Evolutionary conservation across 2,113 vertebrate species (phyloP).

Genomic region (Callithrix jacchus): DNA sequence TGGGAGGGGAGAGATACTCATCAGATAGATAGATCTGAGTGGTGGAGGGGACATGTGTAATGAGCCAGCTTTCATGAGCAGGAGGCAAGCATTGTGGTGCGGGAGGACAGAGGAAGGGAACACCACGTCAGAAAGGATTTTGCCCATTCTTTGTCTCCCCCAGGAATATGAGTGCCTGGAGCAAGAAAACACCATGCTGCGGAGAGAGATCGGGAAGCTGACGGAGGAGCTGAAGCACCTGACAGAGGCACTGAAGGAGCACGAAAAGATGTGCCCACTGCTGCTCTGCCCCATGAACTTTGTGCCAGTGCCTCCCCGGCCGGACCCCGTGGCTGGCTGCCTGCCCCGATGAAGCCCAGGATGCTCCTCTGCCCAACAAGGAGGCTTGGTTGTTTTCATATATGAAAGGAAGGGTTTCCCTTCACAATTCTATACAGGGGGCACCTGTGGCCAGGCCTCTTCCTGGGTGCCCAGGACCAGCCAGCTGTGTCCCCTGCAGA

Average conservation of each 20-base stretch:
- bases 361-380: not conserved
- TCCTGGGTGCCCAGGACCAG: not conserved
- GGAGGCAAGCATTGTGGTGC: accelerated
- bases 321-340: conserved; percentile 80
- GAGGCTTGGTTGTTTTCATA: not conserved
- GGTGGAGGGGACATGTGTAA: accelerated
- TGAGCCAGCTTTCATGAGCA: not conserved
- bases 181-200: conserved; percentile 91
- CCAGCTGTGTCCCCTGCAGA: not conserved
- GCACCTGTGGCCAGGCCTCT: not conserved
- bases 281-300: conserved; percentile 89
- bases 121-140: accelerated
- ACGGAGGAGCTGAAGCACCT: conserved; percentile 92
- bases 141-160: not conserved
- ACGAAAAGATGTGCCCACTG: conserved; percentile 91
- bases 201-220: conserved; percentile 92
- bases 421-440: not conserved
- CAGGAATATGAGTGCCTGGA: conserved; percentile 94
- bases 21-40: not conserved
- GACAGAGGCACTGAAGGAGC: conserved; percentile 88
- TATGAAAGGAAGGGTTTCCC: not conserved
- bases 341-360: conserved; percentile 83
- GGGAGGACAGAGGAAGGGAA: not conserved
- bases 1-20: not conserved
- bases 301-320: conserved; percentile 81